Evolutionary conservation across 2,797 vertebrate genomes (phyloP), one percentile per base, ranked within the genome.

Genomic region (Siniperca scherzeri): DNA sequence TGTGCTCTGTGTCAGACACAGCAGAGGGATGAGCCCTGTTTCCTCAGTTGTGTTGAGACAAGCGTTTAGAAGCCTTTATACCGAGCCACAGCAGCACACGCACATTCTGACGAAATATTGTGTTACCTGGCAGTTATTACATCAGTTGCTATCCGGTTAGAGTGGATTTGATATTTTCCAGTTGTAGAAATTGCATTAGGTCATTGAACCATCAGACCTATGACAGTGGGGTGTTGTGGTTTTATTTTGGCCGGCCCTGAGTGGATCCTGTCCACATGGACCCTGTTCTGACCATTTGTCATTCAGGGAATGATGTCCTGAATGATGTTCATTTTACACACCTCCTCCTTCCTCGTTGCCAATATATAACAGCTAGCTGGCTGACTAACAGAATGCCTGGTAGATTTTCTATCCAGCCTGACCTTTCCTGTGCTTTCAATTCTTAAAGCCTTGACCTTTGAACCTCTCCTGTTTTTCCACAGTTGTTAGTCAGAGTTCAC

Each of bases 71-170:
- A 25, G 62, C n/a, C 50, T 75, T 62, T 48, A n/a, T 14, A 16
- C 38, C 14, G 59, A 75, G 57, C 53, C 55, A 50, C 40, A 22
- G 14, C 25, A 30, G 42, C 44, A 40, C 44, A 22, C 12, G 2
- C 9, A 48, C 21, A 48, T 27, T 74, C 81, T 57, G 77, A 80
- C 71, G 44, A 81, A 85, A 82, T 84, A 76, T 1, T 46, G 53
- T 81, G 50, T 65, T 64, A 79, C 71, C 33, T n/a, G 12, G 60
- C 25, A 46, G 71, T 77, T 83, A 82, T 87, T 84, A 67, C 81
- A 78, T 83, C 78, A 81, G 65, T 17, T 60, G 16, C 70, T 62
- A 59, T 74, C 74, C 10, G 52, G 64, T 78, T 80, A 42, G 62
- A 76, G 55, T 19, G 30, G 71, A 71, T 83, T 74, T 62, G 19